These are phyloP conservation scores for Aporophyla nigra DNA, from an alignment of 2,888 invertebrate genomes.

Conservation along the genomic window DNA sequence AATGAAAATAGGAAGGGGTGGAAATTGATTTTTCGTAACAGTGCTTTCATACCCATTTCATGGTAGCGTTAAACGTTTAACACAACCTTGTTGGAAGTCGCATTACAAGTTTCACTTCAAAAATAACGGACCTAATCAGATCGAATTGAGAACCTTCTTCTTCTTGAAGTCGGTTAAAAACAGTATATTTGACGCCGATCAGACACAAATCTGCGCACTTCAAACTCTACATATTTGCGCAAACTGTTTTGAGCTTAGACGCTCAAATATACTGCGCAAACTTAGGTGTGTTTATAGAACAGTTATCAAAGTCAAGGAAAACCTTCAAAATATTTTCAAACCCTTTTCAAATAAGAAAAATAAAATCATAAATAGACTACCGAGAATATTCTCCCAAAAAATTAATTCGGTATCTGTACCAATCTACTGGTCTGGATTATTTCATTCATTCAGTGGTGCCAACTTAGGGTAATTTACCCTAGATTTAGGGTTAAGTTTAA, in stretches of 20 bases:
- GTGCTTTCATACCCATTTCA: no score
- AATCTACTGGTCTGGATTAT: background rate
- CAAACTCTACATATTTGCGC: background rate
- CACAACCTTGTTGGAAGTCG: no score
- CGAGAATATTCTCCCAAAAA: constrained; percentile 9
- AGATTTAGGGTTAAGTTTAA: no score
- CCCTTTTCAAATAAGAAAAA: background rate
- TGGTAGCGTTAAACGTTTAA: no score
- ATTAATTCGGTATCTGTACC: background rate
- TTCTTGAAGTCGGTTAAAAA: no score
- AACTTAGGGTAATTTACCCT: no score
- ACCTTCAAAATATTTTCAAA: background rate
- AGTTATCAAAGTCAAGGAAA: background rate
- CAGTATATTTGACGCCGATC: no score
- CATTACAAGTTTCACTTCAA: no score
- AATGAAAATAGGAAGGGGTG: no score
- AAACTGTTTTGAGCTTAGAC: background rate
- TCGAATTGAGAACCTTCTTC: no score
- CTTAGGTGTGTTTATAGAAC: background rate
- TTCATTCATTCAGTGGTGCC: constrained; percentile 13
- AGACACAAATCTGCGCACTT: background rate
- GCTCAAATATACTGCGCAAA: background rate
- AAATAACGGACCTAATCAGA: no score
- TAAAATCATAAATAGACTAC: background rate
- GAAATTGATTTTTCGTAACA: no score